Evolutionary conservation across 2,113 vertebrate species (phyloP).

Genomic region (Seriola quinqueradiata): DNA sequence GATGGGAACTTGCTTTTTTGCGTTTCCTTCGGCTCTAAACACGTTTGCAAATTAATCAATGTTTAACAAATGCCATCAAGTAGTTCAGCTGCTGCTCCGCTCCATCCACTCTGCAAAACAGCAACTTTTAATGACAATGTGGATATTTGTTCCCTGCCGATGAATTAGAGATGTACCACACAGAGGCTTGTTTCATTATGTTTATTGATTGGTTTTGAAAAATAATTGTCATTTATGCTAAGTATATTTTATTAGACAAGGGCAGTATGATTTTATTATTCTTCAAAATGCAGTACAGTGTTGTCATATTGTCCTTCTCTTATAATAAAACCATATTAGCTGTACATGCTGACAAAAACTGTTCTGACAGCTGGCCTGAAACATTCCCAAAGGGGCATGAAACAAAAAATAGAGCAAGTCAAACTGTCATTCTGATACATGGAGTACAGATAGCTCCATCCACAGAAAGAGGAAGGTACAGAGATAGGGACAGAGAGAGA

Average conservation of each 20-base stretch:
- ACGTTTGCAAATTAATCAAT: conserved; percentile 74
- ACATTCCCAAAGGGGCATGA: conserved; percentile 47
- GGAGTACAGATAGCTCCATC: conserved; percentile 52
- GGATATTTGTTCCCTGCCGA: conserved; percentile 14
- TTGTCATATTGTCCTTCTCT: conserved; percentile 29
- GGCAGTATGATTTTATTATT: neutral
- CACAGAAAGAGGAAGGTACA: conserved; percentile 35
- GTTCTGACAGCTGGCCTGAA: conserved; percentile 63
- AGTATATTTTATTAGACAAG: neutral
- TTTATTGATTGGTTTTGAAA: conserved; percentile 1
- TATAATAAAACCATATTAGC: conserved; percentile 46
- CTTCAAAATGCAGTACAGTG: neutral
- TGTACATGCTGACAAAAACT: conserved; percentile 57
- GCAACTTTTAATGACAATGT: conserved; percentile 40
- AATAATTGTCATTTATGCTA: neutral
- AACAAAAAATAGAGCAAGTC: conserved; percentile 65
- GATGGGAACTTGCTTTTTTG: conserved; percentile 45
- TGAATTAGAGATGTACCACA: conserved; percentile 16
- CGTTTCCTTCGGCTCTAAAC: conserved; percentile 37
- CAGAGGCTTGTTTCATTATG: conserved; percentile 5
- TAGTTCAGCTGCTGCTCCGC: conserved; percentile 45
- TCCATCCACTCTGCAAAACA: conserved; percentile 45
- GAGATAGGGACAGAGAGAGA: conserved; percentile 6
- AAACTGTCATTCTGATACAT: conserved; percentile 68
- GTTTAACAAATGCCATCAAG: conserved; percentile 69